A percentile compares a stretch with the other conserved stretches of the same genome.
Conservation (phyloP, 2,797 vertebrate genomes). For the Gymnothorax javanicus region DNA sequence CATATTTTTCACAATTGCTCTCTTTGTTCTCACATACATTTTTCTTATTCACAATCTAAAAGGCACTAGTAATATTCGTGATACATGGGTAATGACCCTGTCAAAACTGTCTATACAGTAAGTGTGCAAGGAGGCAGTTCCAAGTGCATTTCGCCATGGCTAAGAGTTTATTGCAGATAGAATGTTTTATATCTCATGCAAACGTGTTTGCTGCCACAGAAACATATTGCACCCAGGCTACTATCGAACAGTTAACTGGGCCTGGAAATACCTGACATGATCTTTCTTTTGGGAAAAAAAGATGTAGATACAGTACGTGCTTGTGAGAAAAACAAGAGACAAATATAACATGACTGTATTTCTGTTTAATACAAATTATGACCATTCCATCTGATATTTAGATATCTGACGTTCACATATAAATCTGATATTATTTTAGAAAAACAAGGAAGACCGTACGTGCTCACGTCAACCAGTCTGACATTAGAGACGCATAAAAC, state of each 20-base stretch:
- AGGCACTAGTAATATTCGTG: background rate
- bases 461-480: background rate
- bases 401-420: background rate
- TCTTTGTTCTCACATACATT: background rate
- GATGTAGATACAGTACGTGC: too few relatives aligned
- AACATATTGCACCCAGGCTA: background rate
- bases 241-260: too few relatives aligned
- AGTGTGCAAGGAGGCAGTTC: background rate
- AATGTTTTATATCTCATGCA: background rate
- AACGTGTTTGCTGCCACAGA: background rate
- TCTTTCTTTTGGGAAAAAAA: background rate
- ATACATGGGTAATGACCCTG: background rate
- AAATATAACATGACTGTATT: background rate
- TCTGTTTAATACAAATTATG: constrained; percentile 3
- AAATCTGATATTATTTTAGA: background rate
- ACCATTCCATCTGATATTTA: background rate
- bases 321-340: background rate
- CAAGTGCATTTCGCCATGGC: background rate
- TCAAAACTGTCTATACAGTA: background rate
- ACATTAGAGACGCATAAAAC: constrained; percentile 64
- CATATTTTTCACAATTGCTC: background rate
- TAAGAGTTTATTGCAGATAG: background rate
- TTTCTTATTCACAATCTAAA: background rate
- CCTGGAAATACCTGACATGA: too few relatives aligned
- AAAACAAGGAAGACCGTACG: background rate